Base-by-base conservation (phyloP, 2,888 invertebrate species). In the Meloe dianella region DNA sequence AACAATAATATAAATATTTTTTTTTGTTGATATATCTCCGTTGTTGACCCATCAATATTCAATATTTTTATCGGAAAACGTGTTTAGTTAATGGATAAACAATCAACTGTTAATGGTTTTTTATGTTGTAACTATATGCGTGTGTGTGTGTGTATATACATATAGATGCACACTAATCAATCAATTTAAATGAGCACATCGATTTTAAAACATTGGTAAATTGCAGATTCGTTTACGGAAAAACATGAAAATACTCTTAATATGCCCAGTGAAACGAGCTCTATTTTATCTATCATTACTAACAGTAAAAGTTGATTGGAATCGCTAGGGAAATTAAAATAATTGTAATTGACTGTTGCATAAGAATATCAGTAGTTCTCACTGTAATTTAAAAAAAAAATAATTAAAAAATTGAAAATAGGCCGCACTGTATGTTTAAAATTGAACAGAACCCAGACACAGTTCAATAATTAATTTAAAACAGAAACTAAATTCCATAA, bases 161-260 rank as follows among this genome's bases (percentile, higher is more conserved):
- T 30, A 30, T 30, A 5, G 30, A 41, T 10, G 9, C 9, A 6
- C 20, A 20, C 47, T 47, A 63, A 66, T 69, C 69, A 69, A 69
- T 69, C 69, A 69, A 56, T 57, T 63, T 66, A 61, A 68, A 66
- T 61, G 66, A 61, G 69, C 66, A 67, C 68, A 73, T 73, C 68
- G 71, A 70, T 72, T 74, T 71, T 70, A 60, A 69, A 71, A 67
- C 69, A 68, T 72, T 72, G 73, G 71, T 73, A 72, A 72, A 72
- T 72, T 64, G 66, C 67, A 68, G 68, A 66, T 72, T 72, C 71
- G 68, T 71, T 60, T 61, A 71, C 67, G 69, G 62, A 67, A 71
- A 74, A 47, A 47, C 72, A 73, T 64, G 72, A 63, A 73, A 73
- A 74, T 57, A 69, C 70, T 73, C 69, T 72, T 72, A 73, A 67